Evolutionary conservation across 1,140 invertebrate species (phyloP).

Genomic region (Pseudomyrmex gracilis): DNA sequence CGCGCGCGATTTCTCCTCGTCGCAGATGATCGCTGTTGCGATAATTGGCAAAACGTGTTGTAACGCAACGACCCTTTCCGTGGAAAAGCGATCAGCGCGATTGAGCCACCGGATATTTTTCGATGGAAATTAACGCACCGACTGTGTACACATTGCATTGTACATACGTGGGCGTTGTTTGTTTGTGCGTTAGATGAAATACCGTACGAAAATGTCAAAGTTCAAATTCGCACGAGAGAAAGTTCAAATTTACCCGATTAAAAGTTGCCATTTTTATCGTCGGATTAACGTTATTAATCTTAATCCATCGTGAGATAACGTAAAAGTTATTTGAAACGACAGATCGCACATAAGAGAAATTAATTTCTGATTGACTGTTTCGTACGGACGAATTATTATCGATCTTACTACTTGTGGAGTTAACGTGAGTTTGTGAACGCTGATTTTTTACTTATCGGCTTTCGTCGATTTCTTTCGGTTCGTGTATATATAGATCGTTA

Average conservation of each 20-base stretch:
- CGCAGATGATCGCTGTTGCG: constrained; percentile 26
- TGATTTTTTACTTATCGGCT: constrained; percentile 18
- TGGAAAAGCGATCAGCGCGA: not conserved
- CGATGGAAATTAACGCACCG: constrained; percentile 14
- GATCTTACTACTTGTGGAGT: too few species aligned
- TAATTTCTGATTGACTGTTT: too few species aligned
- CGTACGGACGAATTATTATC: too few species aligned
- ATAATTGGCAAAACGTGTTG: constrained; percentile 48
- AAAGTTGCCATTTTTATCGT: not conserved
- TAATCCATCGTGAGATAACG: too few species aligned
- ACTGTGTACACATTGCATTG: not conserved
- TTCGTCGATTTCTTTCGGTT: constrained; percentile 7
- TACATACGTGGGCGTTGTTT: not conserved
- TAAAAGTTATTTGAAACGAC: too few species aligned
- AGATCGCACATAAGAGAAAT: too few species aligned
- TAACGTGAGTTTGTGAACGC: not conserved
- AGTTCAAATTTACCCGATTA: not conserved
- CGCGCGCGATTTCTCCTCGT: constrained; percentile 1
- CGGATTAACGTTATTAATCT: too few species aligned
- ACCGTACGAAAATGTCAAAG: not conserved
- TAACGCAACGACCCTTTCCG: constrained; percentile 18
- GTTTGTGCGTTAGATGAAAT: constrained; percentile 27
- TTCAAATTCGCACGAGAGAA: constrained; percentile 5
- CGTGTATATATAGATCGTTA: not conserved
- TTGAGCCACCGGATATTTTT: constrained; percentile 24